A percentile compares a stretch with the other conserved stretches of the same genome.
Conservation (phyloP, 2,113 vertebrate species). For the Ophiodon elongatus region DNA sequence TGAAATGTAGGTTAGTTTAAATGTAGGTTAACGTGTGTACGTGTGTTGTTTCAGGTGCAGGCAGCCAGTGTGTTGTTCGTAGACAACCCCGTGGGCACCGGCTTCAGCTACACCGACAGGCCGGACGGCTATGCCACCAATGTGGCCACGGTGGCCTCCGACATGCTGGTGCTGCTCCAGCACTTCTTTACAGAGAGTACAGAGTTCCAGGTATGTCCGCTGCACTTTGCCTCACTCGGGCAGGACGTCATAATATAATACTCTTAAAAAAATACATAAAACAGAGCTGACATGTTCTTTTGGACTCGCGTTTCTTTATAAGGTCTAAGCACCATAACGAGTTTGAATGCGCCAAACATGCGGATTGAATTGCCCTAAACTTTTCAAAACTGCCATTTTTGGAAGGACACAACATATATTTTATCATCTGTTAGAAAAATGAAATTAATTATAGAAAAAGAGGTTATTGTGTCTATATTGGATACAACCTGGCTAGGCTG, state of each 20-base stretch:
- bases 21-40: background rate
- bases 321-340: background rate
- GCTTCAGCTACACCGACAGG: slow-evolving; percentile 91
- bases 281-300: no score
- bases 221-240: background rate
- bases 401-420: background rate
- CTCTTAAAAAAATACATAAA: background rate
- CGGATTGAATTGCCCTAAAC: background rate
- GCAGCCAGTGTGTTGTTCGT: slow-evolving; percentile 93
- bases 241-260: background rate
- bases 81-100: slow-evolving; percentile 96
- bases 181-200: slow-evolving; percentile 85
- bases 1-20: no score
- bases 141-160: slow-evolving; percentile 87
- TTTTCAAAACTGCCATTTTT: background rate
- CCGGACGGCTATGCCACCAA: slow-evolving; percentile 86
- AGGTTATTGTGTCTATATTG: background rate
- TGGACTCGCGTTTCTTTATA: no score
- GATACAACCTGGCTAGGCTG: background rate
- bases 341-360: background rate
- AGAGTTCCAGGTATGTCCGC: slow-evolving; percentile 89
- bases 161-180: slow-evolving; percentile 93
- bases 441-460: no score
- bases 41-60: slow-evolving; percentile 84
- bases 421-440: background rate